Evolutionary conservation across 1,140 invertebrate species (phyloP).

Genomic region (Lepidotrigona ventralis): DNA sequence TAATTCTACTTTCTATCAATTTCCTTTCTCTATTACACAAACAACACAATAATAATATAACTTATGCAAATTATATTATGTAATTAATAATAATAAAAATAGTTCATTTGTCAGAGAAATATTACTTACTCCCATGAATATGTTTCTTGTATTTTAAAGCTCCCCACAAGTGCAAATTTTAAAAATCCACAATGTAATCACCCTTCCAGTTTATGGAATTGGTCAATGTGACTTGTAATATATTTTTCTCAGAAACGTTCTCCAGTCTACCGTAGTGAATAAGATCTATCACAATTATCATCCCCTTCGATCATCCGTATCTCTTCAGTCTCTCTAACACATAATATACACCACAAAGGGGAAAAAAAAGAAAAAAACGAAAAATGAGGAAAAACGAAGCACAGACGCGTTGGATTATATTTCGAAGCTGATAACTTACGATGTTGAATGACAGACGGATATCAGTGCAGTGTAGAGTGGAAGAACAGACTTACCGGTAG

Average conservation of each 20-base stretch:
- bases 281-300: constrained; percentile 2
- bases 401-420: constrained; percentile 40
- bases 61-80: no score
- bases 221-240: no score
- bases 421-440: constrained; percentile 52
- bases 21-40: no score
- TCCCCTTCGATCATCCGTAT: neutral
- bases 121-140: no score
- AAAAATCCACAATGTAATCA: no score
- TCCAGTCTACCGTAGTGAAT: neutral
- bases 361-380: neutral
- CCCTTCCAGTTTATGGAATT: no score
- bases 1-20: no score
- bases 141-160: no score
- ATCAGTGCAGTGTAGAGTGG: constrained; percentile 43
- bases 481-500: constrained; percentile 65
- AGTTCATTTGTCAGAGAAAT: no score
- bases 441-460: constrained; percentile 56
- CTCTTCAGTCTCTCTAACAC: neutral
- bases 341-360: neutral
- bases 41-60: no score
- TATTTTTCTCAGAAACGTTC: neutral
- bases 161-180: no score
- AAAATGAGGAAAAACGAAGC: constrained; percentile 7
- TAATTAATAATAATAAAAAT: no score